A percentile compares a stretch with the other conserved stretches of the same genome.
Conservation (phyloP, 2,797 vertebrate genomes). For the Enteromius argenteus region DNA sequence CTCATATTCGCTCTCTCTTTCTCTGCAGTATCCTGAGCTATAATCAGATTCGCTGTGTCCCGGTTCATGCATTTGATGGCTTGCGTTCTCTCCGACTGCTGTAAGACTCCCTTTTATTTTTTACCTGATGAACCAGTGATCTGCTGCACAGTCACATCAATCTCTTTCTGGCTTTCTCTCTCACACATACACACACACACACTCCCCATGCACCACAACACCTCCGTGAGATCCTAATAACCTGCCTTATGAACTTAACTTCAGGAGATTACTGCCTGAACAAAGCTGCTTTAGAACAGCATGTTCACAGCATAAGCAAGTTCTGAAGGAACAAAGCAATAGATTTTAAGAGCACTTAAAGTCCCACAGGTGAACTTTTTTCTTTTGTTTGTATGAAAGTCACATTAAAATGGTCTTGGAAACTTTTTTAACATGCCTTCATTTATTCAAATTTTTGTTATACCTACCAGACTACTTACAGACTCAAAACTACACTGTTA, state of each 20-base stretch:
- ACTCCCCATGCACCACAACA: slow-evolving; percentile 39
- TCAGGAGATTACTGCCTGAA: slow-evolving; percentile 43
- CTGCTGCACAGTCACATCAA: slow-evolving; percentile 2
- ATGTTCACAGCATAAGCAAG: slow-evolving; percentile 39
- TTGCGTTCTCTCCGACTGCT: slow-evolving; percentile 92
- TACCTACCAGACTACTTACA: background rate
- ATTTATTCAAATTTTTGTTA: background rate
- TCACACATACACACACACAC: slow-evolving; percentile 39
- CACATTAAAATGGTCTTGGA: background rate
- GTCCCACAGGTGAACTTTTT: background rate
- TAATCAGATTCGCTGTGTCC: slow-evolving; percentile 95
- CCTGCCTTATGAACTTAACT: slow-evolving; percentile 43
- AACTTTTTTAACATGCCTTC: background rate
- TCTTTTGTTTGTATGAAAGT: background rate
- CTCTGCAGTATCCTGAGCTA: slow-evolving; percentile 94
- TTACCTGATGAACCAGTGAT: slow-evolving; percentile 58
- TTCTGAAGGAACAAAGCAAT: slow-evolving; percentile 21
- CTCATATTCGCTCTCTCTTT: slow-evolving; percentile 40
- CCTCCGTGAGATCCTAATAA: slow-evolving; percentile 36
- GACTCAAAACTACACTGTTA: background rate
- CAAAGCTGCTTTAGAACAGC: slow-evolving; percentile 43
- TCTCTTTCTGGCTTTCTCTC: slow-evolving; percentile 33
- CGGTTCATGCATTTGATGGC: slow-evolving; percentile 89
- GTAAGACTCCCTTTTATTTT: slow-evolving; percentile 82
- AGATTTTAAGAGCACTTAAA: slow-evolving; percentile 25